These are phyloP conservation scores for Actinopyga echinites DNA, from an alignment of 53 echinoderm and acorn worm genomes.

Conservation along the genomic window DNA sequence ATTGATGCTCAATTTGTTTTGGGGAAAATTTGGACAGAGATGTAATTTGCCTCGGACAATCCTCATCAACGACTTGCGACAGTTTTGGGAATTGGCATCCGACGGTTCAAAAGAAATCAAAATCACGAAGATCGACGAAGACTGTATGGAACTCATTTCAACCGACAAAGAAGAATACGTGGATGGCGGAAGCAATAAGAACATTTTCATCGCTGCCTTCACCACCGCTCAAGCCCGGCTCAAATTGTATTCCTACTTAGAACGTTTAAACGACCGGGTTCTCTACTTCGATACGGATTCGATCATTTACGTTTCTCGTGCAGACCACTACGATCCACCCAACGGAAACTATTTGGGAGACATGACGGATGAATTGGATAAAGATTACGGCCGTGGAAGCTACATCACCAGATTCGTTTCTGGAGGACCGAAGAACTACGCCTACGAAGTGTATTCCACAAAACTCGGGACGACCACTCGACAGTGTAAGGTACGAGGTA, in stretches of 20 bases:
- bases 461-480: not conserved
- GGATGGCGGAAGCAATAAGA: not conserved
- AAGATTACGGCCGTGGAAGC: conserved; percentile 41
- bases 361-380: conserved; percentile 50
- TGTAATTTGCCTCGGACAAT: not conserved
- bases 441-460: conserved; percentile 44
- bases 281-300: conserved; percentile 46
- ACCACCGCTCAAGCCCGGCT: conserved; percentile 45
- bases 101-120: not conserved
- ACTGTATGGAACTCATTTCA: not conserved
- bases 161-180: not conserved
- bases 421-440: conserved; percentile 50
- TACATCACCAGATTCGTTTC: conserved; percentile 38
- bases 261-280: conserved; percentile 26
- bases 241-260: conserved; percentile 35
- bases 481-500: conserved; percentile 44
- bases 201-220: conserved; percentile 1
- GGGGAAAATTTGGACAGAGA: conserved; percentile 58
- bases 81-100: not conserved
- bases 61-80: not conserved
- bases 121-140: not conserved
- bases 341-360: conserved; percentile 51
- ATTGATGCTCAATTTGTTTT: conserved; percentile 59
- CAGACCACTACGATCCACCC: not conserved
- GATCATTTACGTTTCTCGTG: conserved; percentile 42